These are phyloP conservation scores for Laothoe populi DNA, from an alignment of 2,888 invertebrate genomes.

Conservation along the genomic window DNA sequence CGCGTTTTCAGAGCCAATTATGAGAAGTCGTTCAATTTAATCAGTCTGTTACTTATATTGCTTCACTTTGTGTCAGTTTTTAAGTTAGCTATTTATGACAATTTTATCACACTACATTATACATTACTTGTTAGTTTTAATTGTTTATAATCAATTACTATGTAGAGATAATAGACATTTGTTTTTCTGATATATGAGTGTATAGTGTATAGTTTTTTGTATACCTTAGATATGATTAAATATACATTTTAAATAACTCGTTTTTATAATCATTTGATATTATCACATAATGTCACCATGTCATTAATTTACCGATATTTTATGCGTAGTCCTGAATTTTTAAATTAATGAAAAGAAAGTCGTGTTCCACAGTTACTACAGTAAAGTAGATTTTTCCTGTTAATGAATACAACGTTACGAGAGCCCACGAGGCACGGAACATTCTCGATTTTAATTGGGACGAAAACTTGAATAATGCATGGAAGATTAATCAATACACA, in stretches of 20 bases:
- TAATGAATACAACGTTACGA: constrained; percentile 8
- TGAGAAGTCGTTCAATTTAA: constrained; percentile 54
- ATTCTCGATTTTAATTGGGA: constrained; percentile 30
- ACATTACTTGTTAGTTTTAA: constrained; percentile 1
- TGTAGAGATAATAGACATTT: background rate
- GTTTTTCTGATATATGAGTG: background rate
- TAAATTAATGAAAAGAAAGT: background rate
- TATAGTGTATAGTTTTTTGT: background rate
- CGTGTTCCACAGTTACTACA: background rate
- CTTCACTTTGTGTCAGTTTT: constrained; percentile 37
- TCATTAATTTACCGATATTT: no score
- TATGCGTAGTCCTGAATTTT: no score
- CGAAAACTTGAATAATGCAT: constrained; percentile 60
- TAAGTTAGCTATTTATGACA: constrained; percentile 28
- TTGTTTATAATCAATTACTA: constrained; percentile 13
- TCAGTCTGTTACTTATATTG: constrained; percentile 49
- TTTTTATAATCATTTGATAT: background rate
- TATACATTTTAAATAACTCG: background rate
- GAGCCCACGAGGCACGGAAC: constrained; percentile 12
- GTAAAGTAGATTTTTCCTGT: background rate
- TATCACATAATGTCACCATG: no score
- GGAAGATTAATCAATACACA: constrained; percentile 59
- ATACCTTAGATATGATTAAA: background rate
- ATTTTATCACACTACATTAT: constrained; percentile 22
- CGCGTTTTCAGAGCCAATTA: constrained; percentile 50